Base-by-base conservation (phyloP, 2,113 vertebrate genomes). In the Heterocephalus glaber region DNA sequence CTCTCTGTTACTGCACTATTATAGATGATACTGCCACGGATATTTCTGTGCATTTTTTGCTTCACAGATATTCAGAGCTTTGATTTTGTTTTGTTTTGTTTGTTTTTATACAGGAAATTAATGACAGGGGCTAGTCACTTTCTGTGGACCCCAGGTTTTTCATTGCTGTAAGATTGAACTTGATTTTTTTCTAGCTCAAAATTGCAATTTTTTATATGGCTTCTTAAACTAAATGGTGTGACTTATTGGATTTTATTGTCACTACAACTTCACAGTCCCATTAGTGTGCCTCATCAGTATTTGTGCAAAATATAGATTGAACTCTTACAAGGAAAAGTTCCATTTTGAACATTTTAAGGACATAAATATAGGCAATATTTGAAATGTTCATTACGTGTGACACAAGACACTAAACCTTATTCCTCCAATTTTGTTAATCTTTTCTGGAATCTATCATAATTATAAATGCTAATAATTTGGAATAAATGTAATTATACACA, bases 241-340 rank as follows among this genome's bases (percentile, higher is more conserved):
- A 72, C 65, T 94, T 90, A 56, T 2, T 91, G 65, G 74, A 52
- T 95, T 96, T 93, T 87, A 4, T 87, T 92, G 41, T 68, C 66
- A 70, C 10, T 26, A 22, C 76, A 58, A 77, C 74, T 38, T 89
- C 65, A 63, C 38, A 86, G 49, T 47, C 4, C 0, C 5, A 19
- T 63, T 74, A 72, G 8, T 92, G 14, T 92, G 56, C 77, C 44
- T 94, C 41, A 58, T 95, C 41, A 93, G 30, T 70, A 52, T 41
- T 83, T 83, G 38, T 85, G 7, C 28, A 84, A 6, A 66, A 47
- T 83, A 9, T 26, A 6, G 35, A 44, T 72, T 89, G 91, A 89
- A 47, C n/a, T 82, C 74, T 94, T 86, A 5, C 17, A 86, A 89
- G 54, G 4, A 35, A 77, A 95, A 58, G 3, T 94, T 77, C 19